Percentiles rank a stretch among this genome's conserved stretches.
Evolutionary conservation across 2,113 vertebrate genomes (phyloP).

Genomic region (Bubo blakistoni): DNA sequence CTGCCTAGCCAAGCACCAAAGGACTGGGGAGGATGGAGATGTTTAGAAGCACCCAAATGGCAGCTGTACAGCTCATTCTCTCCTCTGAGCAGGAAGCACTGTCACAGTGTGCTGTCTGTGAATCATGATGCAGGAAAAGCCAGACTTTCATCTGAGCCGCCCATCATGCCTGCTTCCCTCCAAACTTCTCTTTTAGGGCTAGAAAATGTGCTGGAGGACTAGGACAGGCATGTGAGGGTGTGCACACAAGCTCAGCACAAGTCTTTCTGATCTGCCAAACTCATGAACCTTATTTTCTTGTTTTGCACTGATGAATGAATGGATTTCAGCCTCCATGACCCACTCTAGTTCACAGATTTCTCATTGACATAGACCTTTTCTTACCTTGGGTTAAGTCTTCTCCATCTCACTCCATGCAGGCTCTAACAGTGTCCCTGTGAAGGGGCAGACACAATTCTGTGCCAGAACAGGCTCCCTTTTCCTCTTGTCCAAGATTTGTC

Average conservation of each 20-base stretch:
- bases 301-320: not conserved
- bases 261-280: not conserved
- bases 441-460: not conserved
- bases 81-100: not conserved
- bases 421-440: not conserved
- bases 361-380: not conserved
- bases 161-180: not conserved
- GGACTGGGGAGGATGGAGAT: not conserved
- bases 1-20: not conserved
- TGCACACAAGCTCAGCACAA: not conserved
- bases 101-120: accelerated
- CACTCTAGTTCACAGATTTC: not conserved
- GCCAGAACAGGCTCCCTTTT: not conserved
- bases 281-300: not conserved
- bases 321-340: not conserved
- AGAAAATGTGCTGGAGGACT: not conserved
- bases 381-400: not conserved
- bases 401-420: not conserved
- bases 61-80: not conserved
- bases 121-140: not conserved
- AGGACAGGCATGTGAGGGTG: not conserved
- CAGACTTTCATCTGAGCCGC: not conserved
- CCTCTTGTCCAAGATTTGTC: not conserved
- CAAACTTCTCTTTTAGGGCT: not conserved
- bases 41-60: not conserved